phyloP scores from a whole-genome alignment of 2,113 vertebrate genomes.

The Serilophus lunatus region DNA sequence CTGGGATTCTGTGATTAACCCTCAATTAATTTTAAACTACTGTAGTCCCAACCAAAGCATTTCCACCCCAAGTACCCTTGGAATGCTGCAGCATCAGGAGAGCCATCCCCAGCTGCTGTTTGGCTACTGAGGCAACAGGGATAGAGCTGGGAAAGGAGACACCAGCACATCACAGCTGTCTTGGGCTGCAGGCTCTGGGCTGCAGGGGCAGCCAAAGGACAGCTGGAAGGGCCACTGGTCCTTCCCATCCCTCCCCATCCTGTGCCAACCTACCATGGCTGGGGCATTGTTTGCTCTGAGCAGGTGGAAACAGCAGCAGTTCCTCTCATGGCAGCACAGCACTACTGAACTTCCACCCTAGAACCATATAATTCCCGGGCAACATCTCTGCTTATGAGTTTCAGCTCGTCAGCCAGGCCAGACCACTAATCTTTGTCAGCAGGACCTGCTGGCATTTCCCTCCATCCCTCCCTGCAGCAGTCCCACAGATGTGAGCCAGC shows the following conservation, averaged over 20 bases:
- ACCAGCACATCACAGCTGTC: not conserved
- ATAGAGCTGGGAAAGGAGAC: not conserved
- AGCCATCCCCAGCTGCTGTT: not conserved
- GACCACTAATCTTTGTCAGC: not conserved
- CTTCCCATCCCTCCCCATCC: not conserved
- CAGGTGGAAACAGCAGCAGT: not conserved
- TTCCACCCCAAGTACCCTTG: not conserved
- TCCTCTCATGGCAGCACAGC: not conserved
- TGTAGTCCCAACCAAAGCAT: not conserved
- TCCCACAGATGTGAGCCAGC: not conserved
- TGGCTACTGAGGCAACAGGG: not conserved
- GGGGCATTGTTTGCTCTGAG: not conserved
- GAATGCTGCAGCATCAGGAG: rapidly evolving
- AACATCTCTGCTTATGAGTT: not conserved
- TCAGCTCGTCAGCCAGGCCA: not conserved
- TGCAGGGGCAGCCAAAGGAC: not conserved
- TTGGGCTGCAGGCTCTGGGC: not conserved
- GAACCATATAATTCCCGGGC: not conserved
- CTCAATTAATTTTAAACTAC: not conserved
- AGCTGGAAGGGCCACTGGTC: not conserved
- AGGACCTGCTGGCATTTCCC: not conserved
- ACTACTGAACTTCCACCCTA: not conserved
- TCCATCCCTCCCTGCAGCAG: not conserved
- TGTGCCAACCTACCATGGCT: rapidly evolving
- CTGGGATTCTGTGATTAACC: not conserved